Evolutionary conservation across 2,113 vertebrate species (phyloP).

Genomic region (Apteryx mantelli): DNA sequence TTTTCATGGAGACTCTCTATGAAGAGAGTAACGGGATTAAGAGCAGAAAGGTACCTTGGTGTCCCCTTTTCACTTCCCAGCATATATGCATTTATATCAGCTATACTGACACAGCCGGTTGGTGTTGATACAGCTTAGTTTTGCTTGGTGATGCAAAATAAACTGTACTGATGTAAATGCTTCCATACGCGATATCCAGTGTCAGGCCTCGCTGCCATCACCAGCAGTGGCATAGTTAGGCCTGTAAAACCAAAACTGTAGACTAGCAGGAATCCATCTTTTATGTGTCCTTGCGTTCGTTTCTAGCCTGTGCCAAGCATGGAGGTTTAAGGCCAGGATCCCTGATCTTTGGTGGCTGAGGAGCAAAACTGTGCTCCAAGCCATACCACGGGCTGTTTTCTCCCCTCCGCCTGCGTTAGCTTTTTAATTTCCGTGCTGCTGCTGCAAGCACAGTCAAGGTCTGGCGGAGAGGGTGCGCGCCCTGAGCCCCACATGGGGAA

Average conservation of each 20-base stretch:
- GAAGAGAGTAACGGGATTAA: neutral
- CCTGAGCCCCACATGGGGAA: neutral
- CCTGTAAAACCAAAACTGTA: neutral
- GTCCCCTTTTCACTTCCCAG: fast-evolving
- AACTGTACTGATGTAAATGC: neutral
- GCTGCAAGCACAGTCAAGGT: fast-evolving
- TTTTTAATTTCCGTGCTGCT: neutral
- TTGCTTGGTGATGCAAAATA: neutral
- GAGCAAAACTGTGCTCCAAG: neutral
- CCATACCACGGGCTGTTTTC: neutral
- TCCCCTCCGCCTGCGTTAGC: neutral
- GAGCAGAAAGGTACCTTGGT: fast-evolving
- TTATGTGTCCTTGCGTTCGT: neutral
- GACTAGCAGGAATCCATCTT: neutral
- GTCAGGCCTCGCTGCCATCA: neutral
- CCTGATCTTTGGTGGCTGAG: neutral
- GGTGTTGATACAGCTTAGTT: fast-evolving
- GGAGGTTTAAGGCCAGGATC: neutral
- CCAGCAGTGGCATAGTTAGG: neutral
- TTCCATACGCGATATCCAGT: neutral
- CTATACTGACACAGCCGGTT: neutral
- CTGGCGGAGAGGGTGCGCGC: neutral
- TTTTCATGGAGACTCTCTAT: neutral
- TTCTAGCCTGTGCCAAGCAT: neutral
- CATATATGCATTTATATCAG: neutral